Base-by-base conservation (phyloP, 2,113 vertebrate genomes). In the Trogon surrucura region DNA sequence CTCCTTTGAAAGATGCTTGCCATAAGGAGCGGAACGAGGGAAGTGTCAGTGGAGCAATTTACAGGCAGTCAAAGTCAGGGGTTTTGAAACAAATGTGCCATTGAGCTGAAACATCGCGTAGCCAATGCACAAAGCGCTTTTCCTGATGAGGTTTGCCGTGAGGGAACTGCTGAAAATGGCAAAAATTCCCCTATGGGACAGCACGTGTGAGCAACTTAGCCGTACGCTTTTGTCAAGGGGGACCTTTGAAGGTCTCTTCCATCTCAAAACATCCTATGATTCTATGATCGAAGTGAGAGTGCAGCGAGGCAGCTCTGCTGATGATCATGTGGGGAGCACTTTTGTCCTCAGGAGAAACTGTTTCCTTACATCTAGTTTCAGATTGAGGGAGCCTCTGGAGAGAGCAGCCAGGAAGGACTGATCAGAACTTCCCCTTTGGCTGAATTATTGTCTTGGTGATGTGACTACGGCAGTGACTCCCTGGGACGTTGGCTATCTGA, bases 81-180 rank as follows among this genome's bases (percentile, higher is more conserved):
- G 1, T 65, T 48, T 91, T 26, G 54, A 44, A 61, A 80, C 19
- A 77, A 65, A 91, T 6, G 32, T 9, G 17, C 60, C 30, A 6
- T 61, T 30, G 66, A 91, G 17, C 38, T 41, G 74, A 90, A 94
- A 36, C 34, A 17, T 27, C 19, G 27, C n/a, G 17, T 2, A 18
- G 57, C 41, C 32, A 25, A 26, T 0, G 16, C 48, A 54, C 8
- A 17, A 27, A 88, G 51, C 7, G 25, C 8, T 57, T 81, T 60
- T 69, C 12, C 34, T 0, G 1, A 5, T 0, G 9, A 64, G 32
- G 11, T 80, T 57, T 77, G 58, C 32, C 25, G 5, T 12, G 26
- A 7, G 2, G 13, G 18, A 84, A 18, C 29, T 60, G 50, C 72
- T 86, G 87, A 72, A 30, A 41, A 9, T 0, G 2, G 61, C 85